phyloP scores from a whole-genome alignment of 2,888 invertebrate genomes.

The Drosophila parthenogenetica region DNA sequence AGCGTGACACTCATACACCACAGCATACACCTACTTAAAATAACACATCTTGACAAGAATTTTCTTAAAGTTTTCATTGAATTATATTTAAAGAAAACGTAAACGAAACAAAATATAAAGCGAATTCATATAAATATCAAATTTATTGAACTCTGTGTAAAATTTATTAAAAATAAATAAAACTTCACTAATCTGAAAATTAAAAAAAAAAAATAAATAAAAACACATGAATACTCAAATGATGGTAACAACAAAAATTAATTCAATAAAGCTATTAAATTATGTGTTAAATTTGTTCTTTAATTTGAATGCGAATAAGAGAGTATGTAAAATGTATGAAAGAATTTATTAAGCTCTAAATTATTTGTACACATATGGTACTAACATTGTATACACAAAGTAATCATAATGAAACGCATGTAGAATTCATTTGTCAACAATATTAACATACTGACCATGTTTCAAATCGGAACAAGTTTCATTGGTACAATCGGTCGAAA shows the following conservation, averaged over 20 bases:
- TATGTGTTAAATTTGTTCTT: conserved; percentile 69
- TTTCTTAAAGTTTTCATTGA: conserved; percentile 69
- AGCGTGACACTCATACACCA: conserved; percentile 19
- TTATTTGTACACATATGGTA: no score
- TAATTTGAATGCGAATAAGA: not conserved
- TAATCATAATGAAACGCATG: no score
- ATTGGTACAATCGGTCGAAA: no score
- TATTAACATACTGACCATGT: no score
- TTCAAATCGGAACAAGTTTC: no score
- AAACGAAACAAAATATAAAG: conserved; percentile 40
- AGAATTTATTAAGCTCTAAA: no score
- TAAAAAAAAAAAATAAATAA: conserved; percentile 57
- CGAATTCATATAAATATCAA: conserved; percentile 74
- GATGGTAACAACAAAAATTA: conserved; percentile 65
- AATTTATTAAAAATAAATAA: conserved; percentile 76
- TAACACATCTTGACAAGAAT: conserved; percentile 43
- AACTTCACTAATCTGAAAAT: conserved; percentile 77
- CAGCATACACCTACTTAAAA: conserved; percentile 13
- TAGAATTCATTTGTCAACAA: no score
- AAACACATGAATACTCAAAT: conserved; percentile 41
- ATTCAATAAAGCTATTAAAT: conserved; percentile 80
- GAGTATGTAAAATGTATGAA: no score
- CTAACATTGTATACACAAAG: no score
- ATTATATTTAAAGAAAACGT: conserved; percentile 53
- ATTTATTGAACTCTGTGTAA: conserved; percentile 77